These are phyloP conservation scores for Bubo scandiacus DNA, from an alignment of 2,113 vertebrate genomes.

Conservation along the genomic window DNA sequence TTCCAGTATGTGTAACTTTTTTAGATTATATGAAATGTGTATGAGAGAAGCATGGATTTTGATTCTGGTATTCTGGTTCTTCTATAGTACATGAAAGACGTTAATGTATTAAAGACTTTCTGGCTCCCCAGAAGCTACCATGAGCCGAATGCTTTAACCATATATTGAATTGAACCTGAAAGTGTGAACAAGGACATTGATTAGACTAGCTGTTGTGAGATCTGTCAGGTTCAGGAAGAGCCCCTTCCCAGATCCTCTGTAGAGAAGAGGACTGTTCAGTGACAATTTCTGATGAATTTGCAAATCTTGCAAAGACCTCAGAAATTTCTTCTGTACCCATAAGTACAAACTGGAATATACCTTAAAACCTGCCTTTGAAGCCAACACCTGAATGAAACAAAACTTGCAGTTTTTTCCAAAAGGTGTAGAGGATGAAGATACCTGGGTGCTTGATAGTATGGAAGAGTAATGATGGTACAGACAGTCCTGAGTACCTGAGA, in stretches of 20 bases:
- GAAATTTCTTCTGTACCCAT: not conserved
- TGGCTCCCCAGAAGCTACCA: not conserved
- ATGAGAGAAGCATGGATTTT: not conserved
- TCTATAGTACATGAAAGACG: not conserved
- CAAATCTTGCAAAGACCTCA: not conserved
- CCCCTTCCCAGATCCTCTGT: not conserved
- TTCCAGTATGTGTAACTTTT: not conserved
- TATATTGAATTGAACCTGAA: not conserved
- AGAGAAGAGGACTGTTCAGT: not conserved
- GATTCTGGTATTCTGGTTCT: not conserved
- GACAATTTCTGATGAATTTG: not conserved
- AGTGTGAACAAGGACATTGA: not conserved
- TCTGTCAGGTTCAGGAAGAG: not conserved
- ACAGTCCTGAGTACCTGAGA: not conserved
- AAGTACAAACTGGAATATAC: not conserved
- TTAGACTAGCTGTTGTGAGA: not conserved
- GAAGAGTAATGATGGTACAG: not conserved
- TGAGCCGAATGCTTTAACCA: not conserved
- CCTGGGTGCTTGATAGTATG: not conserved
- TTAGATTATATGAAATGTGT: not conserved
- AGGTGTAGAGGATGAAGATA: not conserved
- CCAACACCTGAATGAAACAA: not conserved
- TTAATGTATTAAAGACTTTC: not conserved
- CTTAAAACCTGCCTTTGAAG: not conserved
- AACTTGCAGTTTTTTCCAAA: not conserved